Percentiles rank a stretch among this genome's conserved stretches.
Evolutionary conservation across 1,140 invertebrate genomes (phyloP).

Genomic region (Maniola jurtina): DNA sequence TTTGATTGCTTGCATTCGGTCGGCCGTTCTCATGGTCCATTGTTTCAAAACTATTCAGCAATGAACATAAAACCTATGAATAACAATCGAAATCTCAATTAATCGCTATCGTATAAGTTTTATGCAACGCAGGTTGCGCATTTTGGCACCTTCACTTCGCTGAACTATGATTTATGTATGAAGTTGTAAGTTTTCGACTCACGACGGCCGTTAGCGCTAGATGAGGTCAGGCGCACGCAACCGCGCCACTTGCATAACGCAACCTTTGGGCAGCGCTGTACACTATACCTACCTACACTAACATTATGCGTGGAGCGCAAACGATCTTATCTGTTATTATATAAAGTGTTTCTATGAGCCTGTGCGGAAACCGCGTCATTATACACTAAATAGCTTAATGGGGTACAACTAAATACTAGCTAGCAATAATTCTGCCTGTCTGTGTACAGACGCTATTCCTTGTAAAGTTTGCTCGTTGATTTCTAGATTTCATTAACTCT

Average conservation of each 20-base stretch:
- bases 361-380: not conserved
- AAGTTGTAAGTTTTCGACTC: conserved; percentile 7
- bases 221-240: conserved; percentile 13
- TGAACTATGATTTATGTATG: conserved; percentile 22
- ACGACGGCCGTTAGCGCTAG: not conserved
- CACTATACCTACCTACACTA: too few relatives aligned
- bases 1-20: too few relatives aligned
- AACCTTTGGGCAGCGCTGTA: conserved; percentile 11
- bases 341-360: not conserved
- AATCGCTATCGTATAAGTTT: not conserved
- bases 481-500: too few relatives aligned
- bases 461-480: too few relatives aligned
- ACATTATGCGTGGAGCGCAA: not conserved
- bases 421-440: too few relatives aligned
- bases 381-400: too few relatives aligned
- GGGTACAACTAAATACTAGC: too few relatives aligned
- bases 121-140: not conserved
- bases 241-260: conserved; percentile 15
- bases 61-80: not conserved
- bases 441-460: too few relatives aligned
- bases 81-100: not conserved
- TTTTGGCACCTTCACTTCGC: conserved; percentile 14
- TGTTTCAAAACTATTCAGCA: too few relatives aligned
- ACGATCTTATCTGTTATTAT: conserved; percentile 1
- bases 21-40: too few relatives aligned